Base-by-base conservation (phyloP, 1,140 invertebrate genomes). In the Gryllus bimaculatus region DNA sequence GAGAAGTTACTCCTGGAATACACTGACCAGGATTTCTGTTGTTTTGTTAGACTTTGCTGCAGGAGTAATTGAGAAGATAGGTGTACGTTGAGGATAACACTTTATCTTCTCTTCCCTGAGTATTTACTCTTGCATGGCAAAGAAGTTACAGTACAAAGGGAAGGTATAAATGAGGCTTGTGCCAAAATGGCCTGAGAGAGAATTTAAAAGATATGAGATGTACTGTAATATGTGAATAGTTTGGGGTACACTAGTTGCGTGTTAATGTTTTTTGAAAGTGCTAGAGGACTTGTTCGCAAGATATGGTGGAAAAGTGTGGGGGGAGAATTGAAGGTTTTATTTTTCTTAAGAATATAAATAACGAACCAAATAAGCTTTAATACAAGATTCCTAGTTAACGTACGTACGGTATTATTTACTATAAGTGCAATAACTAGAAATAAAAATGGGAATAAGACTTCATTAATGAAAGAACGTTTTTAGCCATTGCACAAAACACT, bases 231-330 rank as follows among this genome's bases (percentile, higher is more conserved):
- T 75, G 47, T 79, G 74, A 74, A 79, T 74, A 75, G 78, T 79
- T 79, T 79, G 78, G 78, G 78, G 78, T 79, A 79, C 78, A 74
- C 2, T 21, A 47, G n/a, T 13, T 48, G 74, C 73, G 78, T 79
- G 78, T 21, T 48, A 26, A 12, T 47, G 73, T 47, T 18, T 48
- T 48, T 47, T 48, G 20, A 12, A 73, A 75, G 47, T 26, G 48
- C 48, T 48, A 77, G 18, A 77, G 21, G n/a, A 13, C 75, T 75
- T 47, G 20, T n/a, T n/a, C 47, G 18, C 48, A 47, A 48, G 8
- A 77, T 77, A n/a, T 48, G 20, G 5, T 26, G 39, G 20, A 48
- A 77, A 47, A 18, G 39, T 8, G 39, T 48, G 47, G 18, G 39
- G 8, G 48, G 48, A 8, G 76, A 48, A 18, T 77, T 47, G 76